Evolutionary conservation across 2,797 vertebrate species (phyloP), one percentile per base, ranked within the genome.

Genomic region (Heteromormyrus szaboi): DNA sequence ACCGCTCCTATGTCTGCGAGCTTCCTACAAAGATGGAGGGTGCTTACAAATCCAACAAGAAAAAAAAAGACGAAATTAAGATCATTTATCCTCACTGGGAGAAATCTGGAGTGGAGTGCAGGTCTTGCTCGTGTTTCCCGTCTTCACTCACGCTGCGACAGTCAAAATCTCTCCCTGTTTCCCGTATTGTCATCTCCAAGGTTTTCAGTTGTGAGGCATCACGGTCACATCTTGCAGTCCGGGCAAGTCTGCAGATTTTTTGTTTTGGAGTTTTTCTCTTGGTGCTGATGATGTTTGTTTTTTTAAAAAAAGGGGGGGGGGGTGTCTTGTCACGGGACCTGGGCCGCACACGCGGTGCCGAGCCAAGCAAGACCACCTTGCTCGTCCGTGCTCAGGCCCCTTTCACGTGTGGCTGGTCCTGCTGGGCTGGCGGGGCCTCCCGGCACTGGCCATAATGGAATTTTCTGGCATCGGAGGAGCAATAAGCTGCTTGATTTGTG

Each of bases 371-470:
- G 29, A 33, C 41, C 12, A 37, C 33, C 33, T 29, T 76, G 68
- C 29, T 29, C 25, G 37, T 41, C 79, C 4, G 4, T 19, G 12
- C 76, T 33, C 11, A n/a, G 76, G 11, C 48, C 17, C 83, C 11
- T 85, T 85, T 51, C 83, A 51, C 83, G 48, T 85, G 83, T 50
- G 84, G 50, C 54, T 87, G 85, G 54, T 44, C 48, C n/a, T 62
- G 85, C 19, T 4, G 3, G 85, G 37, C 3, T 54, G 25, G 51
- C 59, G 81, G 95, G 94, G 94, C 95, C 94, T 95, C 94, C 95
- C 93, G 94, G 93, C 94, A 90, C 92, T 92, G 92, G 92, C 93
- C 91, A 91, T 95, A 94, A 95, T 96, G 94, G 94, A 95, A 95
- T 95, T 94, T 92, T 94, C 93, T 94, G 95, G 93, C 92, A 93